Conservation (phyloP, 2,797 vertebrate species). For the Poecile montanus region DNA sequence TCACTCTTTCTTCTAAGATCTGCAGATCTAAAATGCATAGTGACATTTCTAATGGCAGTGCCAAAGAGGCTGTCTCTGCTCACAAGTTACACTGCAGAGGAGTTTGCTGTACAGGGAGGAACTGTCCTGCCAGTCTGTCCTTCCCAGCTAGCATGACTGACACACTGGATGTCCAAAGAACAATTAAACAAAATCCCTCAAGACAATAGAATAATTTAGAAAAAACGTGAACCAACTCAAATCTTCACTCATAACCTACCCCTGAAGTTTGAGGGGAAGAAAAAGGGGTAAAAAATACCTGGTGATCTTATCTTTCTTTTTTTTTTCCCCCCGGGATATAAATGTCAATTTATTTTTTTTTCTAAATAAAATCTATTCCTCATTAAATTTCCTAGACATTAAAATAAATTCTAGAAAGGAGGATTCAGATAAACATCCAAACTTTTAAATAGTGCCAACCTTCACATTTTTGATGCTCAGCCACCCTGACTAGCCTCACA, state of each 20-base stretch:
- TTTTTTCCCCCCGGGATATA: background rate
- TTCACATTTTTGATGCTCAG: background rate
- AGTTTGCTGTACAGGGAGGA: background rate
- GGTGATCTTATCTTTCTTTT: background rate
- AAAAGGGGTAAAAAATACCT: background rate
- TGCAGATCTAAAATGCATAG: background rate
- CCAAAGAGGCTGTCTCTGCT: background rate
- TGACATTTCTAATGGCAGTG: background rate
- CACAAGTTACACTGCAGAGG: fast-evolving
- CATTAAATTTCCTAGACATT: background rate
- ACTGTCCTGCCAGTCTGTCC: background rate
- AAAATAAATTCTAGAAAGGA: background rate
- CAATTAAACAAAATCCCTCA: background rate
- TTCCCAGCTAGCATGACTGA: background rate
- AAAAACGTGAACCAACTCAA: background rate
- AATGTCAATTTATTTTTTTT: background rate
- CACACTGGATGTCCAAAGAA: background rate
- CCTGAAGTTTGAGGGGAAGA: background rate
- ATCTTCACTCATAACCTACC: background rate
- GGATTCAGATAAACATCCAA: background rate
- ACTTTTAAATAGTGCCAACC: background rate
- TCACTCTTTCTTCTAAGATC: background rate
- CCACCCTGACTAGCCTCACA: background rate
- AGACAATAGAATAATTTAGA: background rate
- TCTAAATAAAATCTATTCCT: background rate